Percentiles rank a stretch among this genome's conserved stretches.
Conservation (phyloP, 2,797 vertebrate species). For the Phataginus tetradactyla region DNA sequence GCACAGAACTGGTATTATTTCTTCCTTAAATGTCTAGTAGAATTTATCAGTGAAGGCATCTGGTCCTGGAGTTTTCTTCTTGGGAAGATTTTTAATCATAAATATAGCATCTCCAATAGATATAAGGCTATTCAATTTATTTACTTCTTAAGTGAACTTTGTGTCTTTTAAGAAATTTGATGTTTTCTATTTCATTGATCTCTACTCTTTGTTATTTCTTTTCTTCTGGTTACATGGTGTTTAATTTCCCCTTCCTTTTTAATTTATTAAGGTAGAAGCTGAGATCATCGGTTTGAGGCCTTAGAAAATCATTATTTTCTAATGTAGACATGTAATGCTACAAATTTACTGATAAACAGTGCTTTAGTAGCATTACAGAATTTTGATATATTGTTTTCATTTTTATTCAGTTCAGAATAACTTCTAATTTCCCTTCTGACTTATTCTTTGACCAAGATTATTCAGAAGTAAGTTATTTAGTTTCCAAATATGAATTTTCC, state of each 20-base stretch:
- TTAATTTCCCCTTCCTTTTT: slow-evolving; percentile 32
- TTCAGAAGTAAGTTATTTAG: not conserved
- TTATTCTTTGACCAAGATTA: slow-evolving; percentile 13
- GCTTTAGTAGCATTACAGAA: not conserved
- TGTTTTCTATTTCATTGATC: not conserved
- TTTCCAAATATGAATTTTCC: slow-evolving; percentile 12
- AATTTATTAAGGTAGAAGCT: not conserved
- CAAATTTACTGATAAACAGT: not conserved
- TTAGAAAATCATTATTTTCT: not conserved
- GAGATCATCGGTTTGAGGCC: not conserved
- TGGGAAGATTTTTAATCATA: not conserved
- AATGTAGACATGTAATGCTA: not conserved
- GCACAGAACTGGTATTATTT: not conserved
- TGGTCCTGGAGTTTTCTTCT: not conserved
- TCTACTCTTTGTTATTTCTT: not conserved
- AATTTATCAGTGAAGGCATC: not conserved
- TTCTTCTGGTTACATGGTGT: not conserved
- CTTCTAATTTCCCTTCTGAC: not conserved
- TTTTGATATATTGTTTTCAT: not conserved
- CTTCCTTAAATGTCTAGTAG: not conserved
- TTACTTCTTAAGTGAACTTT: not conserved
- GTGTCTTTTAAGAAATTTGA: not conserved
- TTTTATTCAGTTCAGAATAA: not conserved
- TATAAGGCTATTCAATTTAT: not conserved
- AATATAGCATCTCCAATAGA: not conserved